phyloP scores from a whole-genome alignment of 2,888 invertebrate species.

The Orthosia cruda region DNA sequence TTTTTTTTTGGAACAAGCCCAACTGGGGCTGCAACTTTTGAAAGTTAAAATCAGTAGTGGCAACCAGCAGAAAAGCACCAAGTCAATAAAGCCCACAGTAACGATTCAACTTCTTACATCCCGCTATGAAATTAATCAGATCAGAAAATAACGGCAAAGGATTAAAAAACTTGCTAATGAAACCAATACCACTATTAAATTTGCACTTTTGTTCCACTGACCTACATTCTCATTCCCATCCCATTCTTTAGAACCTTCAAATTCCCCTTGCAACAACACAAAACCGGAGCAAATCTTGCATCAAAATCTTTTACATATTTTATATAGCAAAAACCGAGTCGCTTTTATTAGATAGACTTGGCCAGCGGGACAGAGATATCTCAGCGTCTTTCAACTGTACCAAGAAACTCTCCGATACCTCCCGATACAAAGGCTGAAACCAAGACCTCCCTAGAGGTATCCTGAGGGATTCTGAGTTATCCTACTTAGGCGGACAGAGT shows the following conservation, averaged over 20 bases:
- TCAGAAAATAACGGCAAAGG: no score
- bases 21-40: no score
- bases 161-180: no score
- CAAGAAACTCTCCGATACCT: slow-evolving; percentile 54
- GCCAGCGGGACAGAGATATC: slow-evolving; percentile 59
- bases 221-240: not conserved
- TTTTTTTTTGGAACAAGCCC: no score
- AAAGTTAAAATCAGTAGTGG: no score
- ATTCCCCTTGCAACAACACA: slow-evolving; percentile 5
- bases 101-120: no score
- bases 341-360: slow-evolving; percentile 58
- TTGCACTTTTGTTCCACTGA: not conserved
- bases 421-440: slow-evolving; percentile 51
- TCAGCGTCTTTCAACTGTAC: slow-evolving; percentile 44
- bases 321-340: slow-evolving; percentile 47
- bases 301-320: slow-evolving; percentile 59
- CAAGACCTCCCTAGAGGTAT: slow-evolving; percentile 54
- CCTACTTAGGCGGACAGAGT: slow-evolving; percentile 40
- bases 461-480: slow-evolving; percentile 60
- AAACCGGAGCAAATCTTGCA: slow-evolving; percentile 47
- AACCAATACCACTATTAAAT: not conserved
- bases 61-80: no score
- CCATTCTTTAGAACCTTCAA: not conserved
- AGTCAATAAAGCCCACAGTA: no score
- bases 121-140: no score